Conservation (phyloP, 2,888 invertebrate genomes). For the Leucozona laternaria region DNA sequence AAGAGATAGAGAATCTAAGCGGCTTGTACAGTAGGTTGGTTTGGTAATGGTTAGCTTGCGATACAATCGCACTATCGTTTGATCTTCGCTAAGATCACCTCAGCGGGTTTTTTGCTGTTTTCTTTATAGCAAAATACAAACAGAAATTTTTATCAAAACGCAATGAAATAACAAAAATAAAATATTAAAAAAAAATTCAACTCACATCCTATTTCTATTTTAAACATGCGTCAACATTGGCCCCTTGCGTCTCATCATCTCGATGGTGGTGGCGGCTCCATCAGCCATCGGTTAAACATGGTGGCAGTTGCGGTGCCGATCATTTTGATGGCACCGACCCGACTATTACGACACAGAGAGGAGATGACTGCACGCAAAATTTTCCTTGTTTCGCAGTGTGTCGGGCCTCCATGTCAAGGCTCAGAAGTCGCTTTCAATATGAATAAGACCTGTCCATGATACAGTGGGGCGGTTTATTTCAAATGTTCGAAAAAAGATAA, state of each 20-base stretch:
- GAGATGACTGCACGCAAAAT: constrained; percentile 70
- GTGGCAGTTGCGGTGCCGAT: constrained; percentile 68
- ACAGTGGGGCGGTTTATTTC: neutral
- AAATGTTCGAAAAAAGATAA: too few species aligned
- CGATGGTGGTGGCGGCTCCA: constrained; percentile 43
- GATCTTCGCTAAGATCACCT: constrained; percentile 70
- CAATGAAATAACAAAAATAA: constrained; percentile 32
- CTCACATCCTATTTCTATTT: constrained; percentile 74
- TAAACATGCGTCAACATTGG: constrained; percentile 68
- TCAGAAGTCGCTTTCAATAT: constrained; percentile 1
- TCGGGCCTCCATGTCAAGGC: constrained; percentile 54
- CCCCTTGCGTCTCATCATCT: constrained; percentile 47
- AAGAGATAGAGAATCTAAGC: constrained; percentile 14
- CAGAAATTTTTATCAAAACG: constrained; percentile 60
- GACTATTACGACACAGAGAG: constrained; percentile 55
- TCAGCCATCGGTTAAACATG: constrained; percentile 65
- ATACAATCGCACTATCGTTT: constrained; percentile 46
- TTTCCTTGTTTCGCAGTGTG: constrained; percentile 65
- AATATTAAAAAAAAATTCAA: constrained; percentile 12
- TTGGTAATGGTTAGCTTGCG: constrained; percentile 6
- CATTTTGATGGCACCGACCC: constrained; percentile 69
- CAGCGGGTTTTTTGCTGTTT: constrained; percentile 55
- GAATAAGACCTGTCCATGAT: neutral
- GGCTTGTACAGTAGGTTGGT: neutral
- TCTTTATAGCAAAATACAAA: constrained; percentile 63